phyloP scores from a whole-genome alignment of 1,140 invertebrate genomes.

The Lepidurus packardi region DNA sequence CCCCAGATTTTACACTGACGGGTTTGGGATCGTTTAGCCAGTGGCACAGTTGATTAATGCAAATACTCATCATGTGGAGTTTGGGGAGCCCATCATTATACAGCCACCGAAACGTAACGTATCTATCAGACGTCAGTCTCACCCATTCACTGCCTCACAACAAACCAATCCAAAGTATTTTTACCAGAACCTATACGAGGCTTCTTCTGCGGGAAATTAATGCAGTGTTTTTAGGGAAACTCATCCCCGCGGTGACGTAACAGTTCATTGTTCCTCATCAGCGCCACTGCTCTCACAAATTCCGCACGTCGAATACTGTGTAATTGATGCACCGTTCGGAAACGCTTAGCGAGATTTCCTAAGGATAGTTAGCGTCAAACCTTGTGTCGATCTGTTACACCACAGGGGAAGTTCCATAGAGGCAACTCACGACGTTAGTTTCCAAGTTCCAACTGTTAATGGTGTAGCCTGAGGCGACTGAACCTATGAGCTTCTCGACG shows the following conservation, averaged over 20 bases:
- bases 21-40: background rate
- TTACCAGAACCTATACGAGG: no score
- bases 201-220: no score
- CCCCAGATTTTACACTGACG: background rate
- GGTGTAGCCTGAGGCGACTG: background rate
- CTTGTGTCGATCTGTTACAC: no score
- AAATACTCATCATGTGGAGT: background rate
- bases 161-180: no score
- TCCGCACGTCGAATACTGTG: no score
- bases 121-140: slow-evolving; percentile 10
- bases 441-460: background rate
- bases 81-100: background rate
- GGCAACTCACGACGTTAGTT: background rate
- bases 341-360: no score
- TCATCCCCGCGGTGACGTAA: no score
- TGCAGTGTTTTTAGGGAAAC: no score
- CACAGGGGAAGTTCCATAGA: background rate
- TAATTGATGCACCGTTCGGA: no score
- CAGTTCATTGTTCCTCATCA: no score
- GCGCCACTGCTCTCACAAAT: no score
- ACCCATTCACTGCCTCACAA: background rate
- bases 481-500: background rate
- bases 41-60: background rate
- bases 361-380: no score
- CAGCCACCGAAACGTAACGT: background rate